phyloP scores from a whole-genome alignment of 2,888 invertebrate genomes.

The Xestia sexstrigata region DNA sequence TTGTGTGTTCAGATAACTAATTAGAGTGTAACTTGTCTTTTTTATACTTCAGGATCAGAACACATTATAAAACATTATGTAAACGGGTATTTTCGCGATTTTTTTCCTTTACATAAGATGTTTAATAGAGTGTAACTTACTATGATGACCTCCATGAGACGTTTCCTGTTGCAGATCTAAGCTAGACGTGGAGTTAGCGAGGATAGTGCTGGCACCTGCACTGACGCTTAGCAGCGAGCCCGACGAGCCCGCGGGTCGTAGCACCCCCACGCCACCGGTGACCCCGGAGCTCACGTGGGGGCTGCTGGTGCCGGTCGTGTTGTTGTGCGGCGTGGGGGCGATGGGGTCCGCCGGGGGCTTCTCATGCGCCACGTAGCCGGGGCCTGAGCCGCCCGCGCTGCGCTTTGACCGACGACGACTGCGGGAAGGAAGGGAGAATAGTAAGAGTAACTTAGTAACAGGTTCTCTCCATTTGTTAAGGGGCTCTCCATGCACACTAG shows the following conservation, averaged over 20 bases:
- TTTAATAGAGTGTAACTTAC: conserved; percentile 24
- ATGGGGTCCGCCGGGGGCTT: conserved; percentile 61
- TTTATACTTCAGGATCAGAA: no score
- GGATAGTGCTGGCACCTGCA: conserved; percentile 91
- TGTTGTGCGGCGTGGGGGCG: conserved; percentile 28
- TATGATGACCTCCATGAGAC: conserved; percentile 40
- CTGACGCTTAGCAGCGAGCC: conserved; percentile 90
- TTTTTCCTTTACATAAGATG: no score
- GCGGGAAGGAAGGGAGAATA: neutral
- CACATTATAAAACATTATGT: no score
- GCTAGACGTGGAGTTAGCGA: conserved; percentile 89
- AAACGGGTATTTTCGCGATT: no score
- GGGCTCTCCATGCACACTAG: no score
- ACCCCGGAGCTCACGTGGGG: conserved; percentile 30
- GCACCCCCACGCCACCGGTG: conserved; percentile 28
- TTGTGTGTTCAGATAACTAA: neutral
- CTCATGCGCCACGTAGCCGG: conserved; percentile 72
- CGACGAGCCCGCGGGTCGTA: conserved; percentile 28
- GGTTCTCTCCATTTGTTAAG: neutral
- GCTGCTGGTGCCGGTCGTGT: conserved; percentile 48
- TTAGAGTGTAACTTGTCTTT: conserved; percentile 6
- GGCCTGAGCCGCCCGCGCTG: conserved; percentile 67
- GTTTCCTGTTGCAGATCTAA: conserved; percentile 76
- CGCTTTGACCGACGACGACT: conserved; percentile 76
- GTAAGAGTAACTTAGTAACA: neutral